A percentile compares a stretch with the other conserved stretches of the same genome.
Evolutionary conservation across 1,140 invertebrate genomes (phyloP).

Genomic region (Lethocerus indicus): DNA sequence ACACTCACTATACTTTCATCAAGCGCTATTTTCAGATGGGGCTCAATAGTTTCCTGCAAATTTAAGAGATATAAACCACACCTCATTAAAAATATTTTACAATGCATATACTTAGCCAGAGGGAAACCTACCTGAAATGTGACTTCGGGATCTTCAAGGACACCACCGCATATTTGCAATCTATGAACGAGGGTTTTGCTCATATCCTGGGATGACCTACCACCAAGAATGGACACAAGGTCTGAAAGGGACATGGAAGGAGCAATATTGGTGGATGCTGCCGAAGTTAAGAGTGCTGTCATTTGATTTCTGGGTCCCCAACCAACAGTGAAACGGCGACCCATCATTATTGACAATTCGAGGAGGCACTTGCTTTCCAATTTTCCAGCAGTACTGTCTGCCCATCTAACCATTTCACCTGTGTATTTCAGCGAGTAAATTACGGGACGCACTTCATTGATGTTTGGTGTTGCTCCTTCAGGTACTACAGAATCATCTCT

Average conservation of each 20-base stretch:
- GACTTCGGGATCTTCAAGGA: too few relatives aligned
- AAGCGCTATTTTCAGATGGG: constrained; percentile 32
- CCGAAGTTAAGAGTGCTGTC: background rate
- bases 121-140: too few relatives aligned
- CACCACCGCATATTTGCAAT: too few relatives aligned
- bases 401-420: background rate
- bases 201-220: too few relatives aligned
- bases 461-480: too few relatives aligned
- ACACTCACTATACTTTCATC: constrained; percentile 27
- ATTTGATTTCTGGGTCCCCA: constrained; percentile 8
- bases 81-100: too few relatives aligned
- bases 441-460: too few relatives aligned
- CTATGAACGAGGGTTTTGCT: too few relatives aligned
- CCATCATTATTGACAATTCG: constrained; percentile 11
- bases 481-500: too few relatives aligned
- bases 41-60: constrained; percentile 23
- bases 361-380: constrained; percentile 4
- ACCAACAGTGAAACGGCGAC: constrained; percentile 7
- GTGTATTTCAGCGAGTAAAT: background rate
- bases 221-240: too few relatives aligned
- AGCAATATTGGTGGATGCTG: background rate
- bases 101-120: too few relatives aligned
- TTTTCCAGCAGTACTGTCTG: background rate
- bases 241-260: background rate
- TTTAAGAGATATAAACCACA: too few relatives aligned